Evolutionary conservation across 2,797 vertebrate species (phyloP), one percentile per base, ranked within the genome.

Genomic region (Chloroceryle inda): DNA sequence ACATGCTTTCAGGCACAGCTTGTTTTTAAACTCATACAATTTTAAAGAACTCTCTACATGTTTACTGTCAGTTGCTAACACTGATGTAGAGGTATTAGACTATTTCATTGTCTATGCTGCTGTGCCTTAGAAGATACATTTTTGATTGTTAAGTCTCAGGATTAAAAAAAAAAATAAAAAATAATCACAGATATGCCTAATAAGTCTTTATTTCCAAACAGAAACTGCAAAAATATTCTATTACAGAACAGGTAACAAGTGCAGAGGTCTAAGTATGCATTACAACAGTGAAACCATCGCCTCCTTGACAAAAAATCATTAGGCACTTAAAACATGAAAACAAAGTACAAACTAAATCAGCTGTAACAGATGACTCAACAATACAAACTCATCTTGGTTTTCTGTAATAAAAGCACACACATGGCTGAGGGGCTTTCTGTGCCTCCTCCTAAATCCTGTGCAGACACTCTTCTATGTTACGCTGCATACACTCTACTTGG

Each of bases 251-350:
- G 82, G 62, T 92, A 96, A 92, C 80, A 95, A 94, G 78, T 91
- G 92, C 79, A 89, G 85, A 92, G 56, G 85, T 91, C 64, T 95
- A 96, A 92, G 44, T 81, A 96, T 58, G 81, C 49, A 0, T 89
- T 66, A 2, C 66, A 95, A 92, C 83, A 93, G 77, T 84, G 77
- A 96, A 96, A 95, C 33, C 52, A 87, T 91, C 83, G 84, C 80
- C 79, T 96, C 86, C 62, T 91, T 47, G 67, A 94, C 95, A 83
- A 96, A 78, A 95, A 95, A 93, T 76, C 77, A 95, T 95, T 87
- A 97, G 96, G 96, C 96, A 97, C 96, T 97, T 97, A 90, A 95
- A 96, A 93, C 91, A 89, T 92, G 94, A 94, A 91, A 96, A 88
- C 77, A 90, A 90, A 92, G 40, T 82, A 92, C 88, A 94, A 95